Base-by-base conservation (phyloP, 2,797 vertebrate genomes). In the Dromococcyx pavoninus region DNA sequence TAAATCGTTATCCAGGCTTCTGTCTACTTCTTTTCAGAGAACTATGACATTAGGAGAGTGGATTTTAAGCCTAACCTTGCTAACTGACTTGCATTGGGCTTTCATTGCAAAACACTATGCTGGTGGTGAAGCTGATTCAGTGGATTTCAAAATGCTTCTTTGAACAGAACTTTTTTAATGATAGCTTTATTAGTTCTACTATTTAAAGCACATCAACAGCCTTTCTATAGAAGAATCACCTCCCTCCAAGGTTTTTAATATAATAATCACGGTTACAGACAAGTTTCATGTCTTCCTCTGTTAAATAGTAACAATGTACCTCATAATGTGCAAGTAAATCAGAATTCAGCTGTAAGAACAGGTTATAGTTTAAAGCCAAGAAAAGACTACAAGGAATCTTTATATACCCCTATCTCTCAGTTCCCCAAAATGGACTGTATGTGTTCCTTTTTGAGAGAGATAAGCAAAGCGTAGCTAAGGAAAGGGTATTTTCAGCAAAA, bases 1-100 rank as follows among this genome's bases (percentile, higher is more conserved):
- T 92, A 96, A 96, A 94, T 92, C 0, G 71, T 93, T 96, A 92
- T 10, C 54, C 44, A 54, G 71, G 35, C 71, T 91, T 91, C 74
- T 11, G 22, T 80, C 44, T 16, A 4, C 21, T 86, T 8, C 10
- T 61, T 92, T 80, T 41, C 41, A 88, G 79, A 80, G 41, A 60
- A 23, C 64, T 12, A 3, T 1, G 14, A 18, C 25, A 35, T 41
- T 21, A 73, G 23, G 19, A 86, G 22, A 70, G 58, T 70, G 60
- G 33, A 77, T 93, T 94, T 95, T 80, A 92, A 93, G 79, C 50
- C 17, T 19, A 39, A 0, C 13, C 46, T 78, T 9, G 2, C 17
- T 64, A n/a, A 54, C 39, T 66, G 1, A 39, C 53, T 84, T 84
- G 11, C 1, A 22, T 7, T 61, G 30, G 53, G 39, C 46, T 88